Base-by-base conservation (phyloP, 2,888 invertebrate genomes). In the Osedax frankpressi region DNA sequence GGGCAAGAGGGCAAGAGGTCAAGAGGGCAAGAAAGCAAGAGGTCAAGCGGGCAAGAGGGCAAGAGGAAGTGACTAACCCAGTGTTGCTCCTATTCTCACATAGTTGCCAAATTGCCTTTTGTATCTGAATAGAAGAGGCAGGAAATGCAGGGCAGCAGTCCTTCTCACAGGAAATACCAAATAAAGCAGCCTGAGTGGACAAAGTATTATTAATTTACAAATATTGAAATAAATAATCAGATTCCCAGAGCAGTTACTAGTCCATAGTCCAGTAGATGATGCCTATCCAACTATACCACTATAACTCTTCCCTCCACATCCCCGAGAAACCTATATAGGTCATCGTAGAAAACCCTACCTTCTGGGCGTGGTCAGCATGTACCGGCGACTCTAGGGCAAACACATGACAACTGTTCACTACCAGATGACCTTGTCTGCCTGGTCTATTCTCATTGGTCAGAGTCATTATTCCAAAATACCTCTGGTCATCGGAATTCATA, bases 381-480 rank as follows among this genome's bases (percentile, higher is more conserved):
- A 91, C 90, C 2, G 90, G 89, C 79, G 93, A 86, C 83, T 93
- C 90, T 0, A 92, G 90, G 82, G 95, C 94, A 83, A 96, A 96
- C 0, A 95, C 93, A 84, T 96, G 95, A 81, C 95, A 94, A 72
- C 94, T 93, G 81, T 92, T 92, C 74, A 83, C 79, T 65, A 71
- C 29, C 3, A 65, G 19, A 27, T 80, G 78, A 73, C 81, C 80
- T 63, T 79, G 76, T 70, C 77, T 78, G 1, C 76, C 77, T 30
- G 76, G 77, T 30, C 79, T 80, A 30, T 78, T 75, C 59, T 78
- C 75, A 68, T 76, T 30, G 74, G 81, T 80, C 30, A 81, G 90
- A 0, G 94, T 95, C 1, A 95, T 91, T 65, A 96, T 88, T 0
- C 94, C 95, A 82, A 96, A 95, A 84, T 92, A 94, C 71, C 92